Conservation (phyloP, 2,888 invertebrate genomes). For the Euplexia lucipara region DNA sequence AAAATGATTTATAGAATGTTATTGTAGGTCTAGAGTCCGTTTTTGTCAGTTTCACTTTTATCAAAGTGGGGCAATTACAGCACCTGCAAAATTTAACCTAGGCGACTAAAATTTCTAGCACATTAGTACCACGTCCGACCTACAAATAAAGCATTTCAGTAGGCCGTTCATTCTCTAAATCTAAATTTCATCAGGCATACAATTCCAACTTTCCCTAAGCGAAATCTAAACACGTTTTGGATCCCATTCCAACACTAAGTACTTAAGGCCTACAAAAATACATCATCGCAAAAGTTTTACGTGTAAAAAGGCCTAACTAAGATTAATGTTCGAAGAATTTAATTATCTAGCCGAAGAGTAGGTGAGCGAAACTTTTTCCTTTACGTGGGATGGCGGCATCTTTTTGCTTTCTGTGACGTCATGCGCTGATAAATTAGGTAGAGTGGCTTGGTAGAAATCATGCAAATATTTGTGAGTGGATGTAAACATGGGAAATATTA, state of each 20-base stretch:
- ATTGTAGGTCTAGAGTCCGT: too few relatives aligned
- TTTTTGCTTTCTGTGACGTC: constrained; percentile 61
- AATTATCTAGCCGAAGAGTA: constrained; percentile 65
- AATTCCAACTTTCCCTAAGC: constrained; percentile 30
- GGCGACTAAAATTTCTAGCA: not conserved
- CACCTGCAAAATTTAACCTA: not conserved
- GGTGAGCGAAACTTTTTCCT: constrained; percentile 64
- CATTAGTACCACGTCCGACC: constrained; percentile 10
- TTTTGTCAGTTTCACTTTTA: not conserved
- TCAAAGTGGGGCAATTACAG: not conserved
- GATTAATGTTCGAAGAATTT: constrained; percentile 69
- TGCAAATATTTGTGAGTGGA: constrained; percentile 56
- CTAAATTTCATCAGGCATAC: constrained; percentile 42
- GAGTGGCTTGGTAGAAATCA: constrained; percentile 56
- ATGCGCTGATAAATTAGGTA: constrained; percentile 63
- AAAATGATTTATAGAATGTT: too few relatives aligned
- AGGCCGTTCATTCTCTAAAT: constrained; percentile 19
- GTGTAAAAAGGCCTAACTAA: constrained; percentile 66
- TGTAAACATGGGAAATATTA: constrained; percentile 47
- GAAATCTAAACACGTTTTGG: constrained; percentile 50
- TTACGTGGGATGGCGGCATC: constrained; percentile 50
- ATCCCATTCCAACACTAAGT: constrained; percentile 46
- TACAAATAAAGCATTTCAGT: constrained; percentile 35
- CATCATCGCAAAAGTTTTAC: constrained; percentile 63
- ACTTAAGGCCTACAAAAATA: constrained; percentile 56